These are phyloP conservation scores for Colletes collaris DNA, from an alignment of 2,888 invertebrate genomes.

Conservation along the genomic window DNA sequence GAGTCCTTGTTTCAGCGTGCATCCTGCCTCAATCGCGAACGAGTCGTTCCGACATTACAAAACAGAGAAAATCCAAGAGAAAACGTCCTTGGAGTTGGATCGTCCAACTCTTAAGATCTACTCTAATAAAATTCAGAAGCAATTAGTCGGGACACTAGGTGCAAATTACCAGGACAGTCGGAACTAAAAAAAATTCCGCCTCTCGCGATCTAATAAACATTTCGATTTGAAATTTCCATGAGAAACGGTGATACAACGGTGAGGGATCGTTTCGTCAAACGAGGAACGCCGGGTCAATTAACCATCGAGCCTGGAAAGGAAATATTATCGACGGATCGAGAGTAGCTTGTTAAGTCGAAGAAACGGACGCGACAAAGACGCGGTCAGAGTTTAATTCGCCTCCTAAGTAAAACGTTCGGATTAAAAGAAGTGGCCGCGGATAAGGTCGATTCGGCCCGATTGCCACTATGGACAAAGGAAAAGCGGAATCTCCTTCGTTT, in stretches of 20 bases:
- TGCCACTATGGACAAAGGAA: neutral
- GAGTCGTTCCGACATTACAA: neutral
- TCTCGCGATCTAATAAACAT: neutral
- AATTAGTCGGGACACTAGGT: too few species aligned
- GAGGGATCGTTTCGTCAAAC: neutral
- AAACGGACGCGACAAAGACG: neutral
- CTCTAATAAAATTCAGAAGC: too few species aligned
- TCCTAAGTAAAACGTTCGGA: conserved; percentile 13
- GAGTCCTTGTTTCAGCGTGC: conserved; percentile 24
- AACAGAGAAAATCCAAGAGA: too few species aligned
- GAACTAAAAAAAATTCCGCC: too few species aligned
- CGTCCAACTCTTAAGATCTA: too few species aligned
- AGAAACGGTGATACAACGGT: conserved; percentile 6
- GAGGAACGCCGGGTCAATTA: conserved; percentile 1
- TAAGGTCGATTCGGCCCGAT: neutral
- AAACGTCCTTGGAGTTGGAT: too few species aligned
- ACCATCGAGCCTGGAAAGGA: conserved; percentile 3
- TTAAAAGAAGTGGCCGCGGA: conserved; percentile 14
- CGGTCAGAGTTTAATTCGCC: neutral
- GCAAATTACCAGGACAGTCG: too few species aligned
- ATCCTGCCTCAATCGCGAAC: neutral
- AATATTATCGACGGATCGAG: conserved; percentile 20
- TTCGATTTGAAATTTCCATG: conserved; percentile 20
- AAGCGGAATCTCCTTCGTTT: conserved; percentile 10
- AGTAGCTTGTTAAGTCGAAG: conserved; percentile 36